These are phyloP conservation scores for Branchipolynoe longqiensis DNA, from an alignment of 2,888 invertebrate genomes.

Conservation along the genomic window DNA sequence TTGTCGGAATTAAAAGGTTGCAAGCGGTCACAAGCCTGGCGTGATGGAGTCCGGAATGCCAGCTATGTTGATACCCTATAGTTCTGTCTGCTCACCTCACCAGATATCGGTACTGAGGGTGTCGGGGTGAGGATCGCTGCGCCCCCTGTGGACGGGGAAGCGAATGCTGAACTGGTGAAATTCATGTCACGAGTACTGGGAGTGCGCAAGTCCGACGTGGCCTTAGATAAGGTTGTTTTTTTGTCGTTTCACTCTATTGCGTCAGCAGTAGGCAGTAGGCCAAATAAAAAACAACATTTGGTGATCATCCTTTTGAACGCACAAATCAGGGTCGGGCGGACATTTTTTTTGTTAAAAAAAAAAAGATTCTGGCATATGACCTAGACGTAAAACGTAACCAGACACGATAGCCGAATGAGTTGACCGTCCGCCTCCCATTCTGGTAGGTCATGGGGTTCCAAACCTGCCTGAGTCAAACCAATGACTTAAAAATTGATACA, in stretches of 20 bases:
- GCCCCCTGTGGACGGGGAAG: slow-evolving; percentile 91
- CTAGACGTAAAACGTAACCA: no score
- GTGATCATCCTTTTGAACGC: no score
- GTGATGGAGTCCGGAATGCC: background rate
- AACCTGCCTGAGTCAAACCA: no score
- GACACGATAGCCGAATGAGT: no score
- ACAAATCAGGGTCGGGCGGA: no score
- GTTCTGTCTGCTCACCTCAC: background rate
- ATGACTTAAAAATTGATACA: no score
- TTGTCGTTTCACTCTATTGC: background rate
- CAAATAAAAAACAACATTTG: no score
- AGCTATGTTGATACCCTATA: background rate
- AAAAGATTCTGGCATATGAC: no score
- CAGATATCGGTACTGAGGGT: slow-evolving; percentile 82
- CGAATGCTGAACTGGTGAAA: slow-evolving; percentile 89
- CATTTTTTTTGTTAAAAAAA: no score
- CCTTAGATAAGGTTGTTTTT: slow-evolving; percentile 84
- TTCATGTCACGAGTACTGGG: slow-evolving; percentile 87
- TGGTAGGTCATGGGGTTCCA: no score
- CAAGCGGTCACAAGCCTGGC: background rate
- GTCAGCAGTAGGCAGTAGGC: no score
- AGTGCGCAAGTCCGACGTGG: slow-evolving; percentile 87
- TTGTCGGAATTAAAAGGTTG: background rate
- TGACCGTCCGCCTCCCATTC: no score
- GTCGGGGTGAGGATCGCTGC: slow-evolving; percentile 90